Base-by-base conservation (phyloP, 2,888 invertebrate species). In the Eupithecia subumbrata region DNA sequence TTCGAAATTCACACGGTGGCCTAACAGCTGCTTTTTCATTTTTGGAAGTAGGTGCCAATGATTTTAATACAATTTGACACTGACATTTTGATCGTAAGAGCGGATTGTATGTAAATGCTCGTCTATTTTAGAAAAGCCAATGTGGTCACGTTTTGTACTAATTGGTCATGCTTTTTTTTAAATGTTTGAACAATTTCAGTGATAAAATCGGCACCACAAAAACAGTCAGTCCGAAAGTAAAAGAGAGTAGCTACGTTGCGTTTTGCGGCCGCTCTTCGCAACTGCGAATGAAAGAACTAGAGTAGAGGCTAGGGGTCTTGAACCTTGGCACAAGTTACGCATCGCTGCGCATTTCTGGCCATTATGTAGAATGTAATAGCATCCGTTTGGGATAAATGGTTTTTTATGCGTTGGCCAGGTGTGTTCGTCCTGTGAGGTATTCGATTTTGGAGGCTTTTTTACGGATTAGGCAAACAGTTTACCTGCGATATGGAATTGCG, bases 281-380 rank as follows among this genome's bases (percentile, higher is more conserved):
- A 56, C 22, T 56, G 56, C 56, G 25, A 4, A 60, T 25, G 25
- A 14, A 25, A 25, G 1, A 5, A 25, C 14, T 25, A 25, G 12
- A 25, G 25, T 60, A 60, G 60, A 25, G 52, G 22, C 22, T 25
- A 11, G 52, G 45, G 56, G 56, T 40, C 52, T 66, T 52, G 40
- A 74, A 69, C 68, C 74, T 74, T 78, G 70, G 74, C 67, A 40
- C 40, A 34, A 5, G 40, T 1, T n/a, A 69, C 72, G 69, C 71
- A 69, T 70, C 63, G 25, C 68, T 72, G 75, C 64, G 68, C 63
- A 69, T 66, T 71, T 63, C 69, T 72, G 63, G 14, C 72, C 75
- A 72, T 75, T 72, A 75, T 71, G 75, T 75, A 72, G 69, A 30
- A 64, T 69, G 69, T 75, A 72, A 72, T 69, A 72, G 64, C n/a